phyloP scores from a whole-genome alignment of 2,888 invertebrate species.

The Thereva unica region DNA sequence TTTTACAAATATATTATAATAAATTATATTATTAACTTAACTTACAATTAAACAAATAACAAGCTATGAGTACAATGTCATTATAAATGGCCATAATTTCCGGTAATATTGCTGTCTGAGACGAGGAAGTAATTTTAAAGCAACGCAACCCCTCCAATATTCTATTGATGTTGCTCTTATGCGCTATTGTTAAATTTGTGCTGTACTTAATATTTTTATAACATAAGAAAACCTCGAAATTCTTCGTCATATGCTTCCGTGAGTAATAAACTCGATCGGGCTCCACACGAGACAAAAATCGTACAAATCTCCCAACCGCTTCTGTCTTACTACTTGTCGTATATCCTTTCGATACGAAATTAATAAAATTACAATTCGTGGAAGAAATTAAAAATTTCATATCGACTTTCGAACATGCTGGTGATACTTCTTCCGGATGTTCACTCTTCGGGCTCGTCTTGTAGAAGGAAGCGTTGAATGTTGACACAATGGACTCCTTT shows the following conservation, averaged over 20 bases:
- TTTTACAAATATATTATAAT: too few relatives aligned
- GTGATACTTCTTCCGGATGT: conserved; percentile 20
- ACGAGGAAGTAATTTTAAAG: conserved; percentile 5
- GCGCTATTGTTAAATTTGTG: too few relatives aligned
- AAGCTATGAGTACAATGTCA: conserved; percentile 9
- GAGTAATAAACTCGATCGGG: too few relatives aligned
- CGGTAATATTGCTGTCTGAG: conserved; percentile 2
- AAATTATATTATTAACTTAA: too few relatives aligned
- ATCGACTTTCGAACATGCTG: conserved; percentile 2
- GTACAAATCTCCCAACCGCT: background rate
- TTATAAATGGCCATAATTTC: conserved; percentile 21
- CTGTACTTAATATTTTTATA: too few relatives aligned
- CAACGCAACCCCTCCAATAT: background rate
- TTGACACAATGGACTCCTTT: background rate
- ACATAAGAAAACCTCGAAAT: too few relatives aligned
- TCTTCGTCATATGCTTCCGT: too few relatives aligned
- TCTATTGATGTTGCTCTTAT: too few relatives aligned
- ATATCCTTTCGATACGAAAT: conserved; percentile 16
- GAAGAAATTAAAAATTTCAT: conserved; percentile 11
- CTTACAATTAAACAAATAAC: conserved; percentile 7
- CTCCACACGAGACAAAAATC: background rate
- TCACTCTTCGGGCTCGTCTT: conserved; percentile 16
- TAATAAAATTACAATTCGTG: conserved; percentile 8
- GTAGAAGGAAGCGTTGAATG: background rate
- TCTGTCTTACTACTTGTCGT: background rate